Evolutionary conservation across 1,140 invertebrate genomes (phyloP), one percentile per base, ranked within the genome.

Genomic region (Sarcophaga peregrina): DNA sequence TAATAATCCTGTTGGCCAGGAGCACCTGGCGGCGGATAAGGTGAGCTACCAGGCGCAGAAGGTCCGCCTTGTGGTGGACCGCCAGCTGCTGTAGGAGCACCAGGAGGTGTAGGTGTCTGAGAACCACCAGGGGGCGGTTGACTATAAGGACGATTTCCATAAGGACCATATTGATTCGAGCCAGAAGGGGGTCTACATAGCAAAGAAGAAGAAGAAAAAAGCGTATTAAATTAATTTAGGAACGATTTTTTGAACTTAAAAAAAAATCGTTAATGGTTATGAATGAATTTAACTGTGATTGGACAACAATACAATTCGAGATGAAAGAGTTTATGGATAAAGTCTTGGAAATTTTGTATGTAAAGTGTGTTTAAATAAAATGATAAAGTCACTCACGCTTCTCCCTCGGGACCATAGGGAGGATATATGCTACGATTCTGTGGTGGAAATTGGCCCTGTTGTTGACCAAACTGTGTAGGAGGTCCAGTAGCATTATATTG

Each of bases 381-480:
- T 75, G 68, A 80, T 47, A 84, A 83, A 85, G 82, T 82, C 85
- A 91, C 89, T 90, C 88, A 90, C 90, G 89, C 85, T 90, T 89
- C 86, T 88, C 86, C 84, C 86, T 95, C 95, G 48, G 94, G 93
- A 83, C 93, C 94, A 87, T 96, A 96, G 85, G 95, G 93, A 88
- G 94, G 94, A 91, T 95, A 95, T 85, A 94, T 93, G 85, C 93
- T 93, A 91, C 94, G 92, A 90, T 93, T 93, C 84, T 93, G 93
- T 82, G 93, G 93, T 86, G 92, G 94, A 93, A 93, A 95, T 93
- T 91, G 93, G 93, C 91, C 92, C 91, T 86, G 92, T 92, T 88
- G 92, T 84, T 93, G 91, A 86, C 93, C 93, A 91, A 92, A 92
- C 86, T 92, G 92, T 68, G 91, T 91, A 73, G 92, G 90, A 75